Percentiles rank a stretch among this genome's conserved stretches.
Evolutionary conservation across 2,113 vertebrate genomes (phyloP).

Genomic region (Donacobius atricapilla): DNA sequence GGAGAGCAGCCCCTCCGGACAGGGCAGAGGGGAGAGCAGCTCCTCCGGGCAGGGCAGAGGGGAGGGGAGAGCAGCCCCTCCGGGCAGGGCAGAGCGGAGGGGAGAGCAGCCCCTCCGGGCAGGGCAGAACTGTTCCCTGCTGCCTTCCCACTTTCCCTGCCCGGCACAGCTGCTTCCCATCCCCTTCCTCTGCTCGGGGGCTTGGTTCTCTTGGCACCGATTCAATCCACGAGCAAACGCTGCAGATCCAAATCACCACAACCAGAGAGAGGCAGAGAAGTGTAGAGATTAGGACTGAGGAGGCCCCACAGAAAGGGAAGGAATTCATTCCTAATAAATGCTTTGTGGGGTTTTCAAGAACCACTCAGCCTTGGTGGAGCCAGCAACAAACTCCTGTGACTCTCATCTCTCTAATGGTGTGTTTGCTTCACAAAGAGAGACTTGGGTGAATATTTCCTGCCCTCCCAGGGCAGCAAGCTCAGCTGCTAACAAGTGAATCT

Average conservation of each 20-base stretch:
- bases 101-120: neutral
- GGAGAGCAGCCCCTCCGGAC: no score
- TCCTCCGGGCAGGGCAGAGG: neutral
- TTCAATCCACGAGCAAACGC: constrained; percentile 21
- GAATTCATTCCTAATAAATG: constrained; percentile 47
- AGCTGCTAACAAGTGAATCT: neutral
- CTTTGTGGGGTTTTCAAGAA: constrained; percentile 2
- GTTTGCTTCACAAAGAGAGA: neutral
- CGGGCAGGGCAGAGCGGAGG: neutral
- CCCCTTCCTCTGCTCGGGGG: neutral
- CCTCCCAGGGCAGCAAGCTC: neutral
- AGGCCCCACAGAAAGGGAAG: constrained; percentile 46
- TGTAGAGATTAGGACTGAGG: constrained; percentile 10
- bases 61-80: no score
- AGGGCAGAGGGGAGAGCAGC: neutral
- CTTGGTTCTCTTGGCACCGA: neutral
- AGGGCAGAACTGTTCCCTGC: constrained; percentile 11
- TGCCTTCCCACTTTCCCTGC: neutral
- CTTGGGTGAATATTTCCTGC: neutral
- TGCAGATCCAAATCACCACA: constrained; percentile 25
- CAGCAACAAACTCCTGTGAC: neutral
- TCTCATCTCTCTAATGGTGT: neutral
- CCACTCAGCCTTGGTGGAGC: neutral
- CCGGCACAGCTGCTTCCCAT: constrained; percentile 34
- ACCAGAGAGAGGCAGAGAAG: neutral